phyloP scores from a whole-genome alignment of 2,888 invertebrate species.

The Philhelius pedissequus region DNA sequence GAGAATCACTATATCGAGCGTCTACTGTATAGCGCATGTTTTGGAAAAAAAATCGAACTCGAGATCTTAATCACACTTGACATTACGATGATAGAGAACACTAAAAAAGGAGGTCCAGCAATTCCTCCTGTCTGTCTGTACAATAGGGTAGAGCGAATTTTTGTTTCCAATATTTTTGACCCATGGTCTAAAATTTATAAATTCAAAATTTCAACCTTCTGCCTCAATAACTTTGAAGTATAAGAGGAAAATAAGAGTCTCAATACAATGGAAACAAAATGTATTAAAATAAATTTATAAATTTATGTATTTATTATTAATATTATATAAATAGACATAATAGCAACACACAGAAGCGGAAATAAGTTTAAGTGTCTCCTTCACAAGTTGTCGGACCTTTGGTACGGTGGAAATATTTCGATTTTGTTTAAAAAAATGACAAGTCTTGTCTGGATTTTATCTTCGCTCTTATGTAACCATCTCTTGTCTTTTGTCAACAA shows the following conservation, averaged over 20 bases:
- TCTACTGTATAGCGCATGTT: too few relatives aligned
- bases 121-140: too few relatives aligned
- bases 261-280: neutral
- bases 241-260: neutral
- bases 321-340: neutral
- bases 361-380: neutral
- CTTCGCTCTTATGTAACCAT: slow-evolving; percentile 28
- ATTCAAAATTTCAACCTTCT: neutral
- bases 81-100: too few relatives aligned
- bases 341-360: neutral
- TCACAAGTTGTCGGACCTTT: neutral
- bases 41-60: too few relatives aligned
- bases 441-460: neutral
- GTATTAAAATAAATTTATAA: neutral
- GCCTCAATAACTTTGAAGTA: neutral
- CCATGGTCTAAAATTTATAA: neutral
- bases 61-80: too few relatives aligned
- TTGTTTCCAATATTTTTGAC: neutral
- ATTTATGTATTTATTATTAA: neutral
- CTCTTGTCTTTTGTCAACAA: slow-evolving; percentile 27
- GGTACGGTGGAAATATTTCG: neutral
- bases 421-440: neutral
- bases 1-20: too few relatives aligned
- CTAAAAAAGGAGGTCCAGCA: too few relatives aligned
- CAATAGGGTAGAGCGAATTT: neutral